Evolutionary conservation across 2,888 invertebrate genomes (phyloP), one percentile per base, ranked within the genome.

Genomic region (Alitta virens): DNA sequence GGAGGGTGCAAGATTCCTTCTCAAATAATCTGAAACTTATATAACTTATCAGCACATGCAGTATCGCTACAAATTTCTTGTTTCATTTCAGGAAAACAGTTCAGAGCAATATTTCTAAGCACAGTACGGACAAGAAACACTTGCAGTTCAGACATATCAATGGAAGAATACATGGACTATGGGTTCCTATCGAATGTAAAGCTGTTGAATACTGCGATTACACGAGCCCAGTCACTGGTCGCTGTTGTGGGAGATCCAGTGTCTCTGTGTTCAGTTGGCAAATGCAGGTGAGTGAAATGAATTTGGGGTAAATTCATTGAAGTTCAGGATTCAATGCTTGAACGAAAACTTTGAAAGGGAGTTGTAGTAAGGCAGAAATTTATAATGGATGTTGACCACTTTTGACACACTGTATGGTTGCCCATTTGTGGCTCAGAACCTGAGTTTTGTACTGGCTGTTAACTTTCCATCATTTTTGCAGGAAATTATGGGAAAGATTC

Each of bases 171-270:
- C 49, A 66, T 77, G 57, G 82, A 91, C 76, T 90, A 90, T 75
- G 91, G 91, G 0, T 92, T 92, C 77, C 82, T 92, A 50, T 91
- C 91, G 26, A 91, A 91, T 80, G 88, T 89, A 0, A 89, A 91
- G 74, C 85, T 92, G 2, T 80, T 92, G 26, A 92, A 91, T 76
- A 92, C 92, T 0, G 92, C 92, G 0, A 89, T 92, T 56, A 92
- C 88, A 0, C 85, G 92, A 63, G 91, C 92, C 0, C 91, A 91
- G 81, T 90, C 90, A 71, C 81, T 91, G 54, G 91, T 92, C 0
- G 90, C 90, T 2, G 91, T 92, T 16, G 89, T 92, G 1, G 92
- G 92, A 0, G 92, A 92, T 83, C 91, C 92, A 0, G 87, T 91
- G 0, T 90, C 91, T 0, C 83, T 92, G 12, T 90, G 91, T 73